Evolutionary conservation across 2,797 vertebrate genomes (phyloP).

Genomic region (Euthynnus affinis): DNA sequence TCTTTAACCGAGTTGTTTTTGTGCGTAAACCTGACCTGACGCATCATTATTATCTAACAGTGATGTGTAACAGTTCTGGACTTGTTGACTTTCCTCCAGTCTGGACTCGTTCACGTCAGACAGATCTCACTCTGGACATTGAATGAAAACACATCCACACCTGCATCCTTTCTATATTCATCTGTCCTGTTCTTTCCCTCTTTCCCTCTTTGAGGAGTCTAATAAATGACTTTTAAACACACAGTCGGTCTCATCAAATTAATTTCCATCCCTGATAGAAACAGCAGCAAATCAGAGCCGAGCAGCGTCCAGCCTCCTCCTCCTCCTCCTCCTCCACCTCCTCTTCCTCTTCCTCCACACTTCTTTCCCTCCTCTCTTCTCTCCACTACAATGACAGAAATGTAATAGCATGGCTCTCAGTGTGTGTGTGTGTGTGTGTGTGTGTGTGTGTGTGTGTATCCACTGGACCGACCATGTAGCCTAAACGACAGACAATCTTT

Average conservation of each 20-base stretch:
- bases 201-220: not conserved
- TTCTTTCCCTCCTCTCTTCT: conserved; percentile 40
- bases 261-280: too few relatives aligned
- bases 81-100: too few relatives aligned
- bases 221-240: too few relatives aligned
- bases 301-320: too few relatives aligned
- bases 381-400: conserved; percentile 49
- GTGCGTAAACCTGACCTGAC: too few relatives aligned
- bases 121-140: too few relatives aligned
- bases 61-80: too few relatives aligned
- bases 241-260: too few relatives aligned
- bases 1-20: too few relatives aligned
- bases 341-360: conserved; percentile 65
- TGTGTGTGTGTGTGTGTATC: conserved; percentile 85
- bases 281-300: too few relatives aligned
- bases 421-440: conserved; percentile 47
- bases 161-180: not conserved
- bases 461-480: conserved; percentile 91
- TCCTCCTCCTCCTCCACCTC: conserved; percentile 55
- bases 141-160: not conserved
- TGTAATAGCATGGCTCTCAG: conserved; percentile 40
- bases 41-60: too few relatives aligned
- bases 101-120: too few relatives aligned
- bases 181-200: not conserved
- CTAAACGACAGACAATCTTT: conserved; percentile 98